phyloP scores from a whole-genome alignment of 2,113 vertebrate species.

The Pogona vitticeps region DNA sequence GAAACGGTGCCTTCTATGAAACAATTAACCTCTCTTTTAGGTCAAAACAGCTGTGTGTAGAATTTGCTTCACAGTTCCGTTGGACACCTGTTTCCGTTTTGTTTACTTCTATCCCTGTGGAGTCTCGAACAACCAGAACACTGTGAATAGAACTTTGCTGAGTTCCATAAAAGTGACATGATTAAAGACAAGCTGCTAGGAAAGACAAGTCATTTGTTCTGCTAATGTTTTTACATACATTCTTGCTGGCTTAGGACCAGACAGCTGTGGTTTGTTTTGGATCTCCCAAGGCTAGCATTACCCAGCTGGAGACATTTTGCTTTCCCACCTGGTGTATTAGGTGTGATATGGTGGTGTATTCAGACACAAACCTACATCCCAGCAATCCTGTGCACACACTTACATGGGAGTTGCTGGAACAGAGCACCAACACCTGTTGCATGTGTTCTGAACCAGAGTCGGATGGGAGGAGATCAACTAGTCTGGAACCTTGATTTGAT shows the following conservation, averaged over 20 bases:
- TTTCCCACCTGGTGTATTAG: no score
- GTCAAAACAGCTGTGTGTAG: background rate
- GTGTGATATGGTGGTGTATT: no score
- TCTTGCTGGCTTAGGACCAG: slow-evolving; percentile 16
- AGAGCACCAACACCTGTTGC: no score
- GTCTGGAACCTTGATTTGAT: no score
- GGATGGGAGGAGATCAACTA: no score
- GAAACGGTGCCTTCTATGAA: background rate
- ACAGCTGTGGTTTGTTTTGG: background rate
- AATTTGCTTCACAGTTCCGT: slow-evolving; percentile 3
- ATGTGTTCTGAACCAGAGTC: no score
- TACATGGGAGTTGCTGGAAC: no score
- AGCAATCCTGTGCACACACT: no score
- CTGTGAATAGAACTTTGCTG: background rate
- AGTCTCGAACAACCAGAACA: background rate
- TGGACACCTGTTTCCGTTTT: slow-evolving; percentile 21
- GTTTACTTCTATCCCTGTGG: background rate
- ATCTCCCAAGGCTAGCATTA: background rate
- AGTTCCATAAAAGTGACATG: slow-evolving; percentile 6
- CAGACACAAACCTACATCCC: no score
- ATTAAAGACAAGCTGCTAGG: slow-evolving; percentile 5
- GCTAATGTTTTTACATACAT: slow-evolving; percentile 1
- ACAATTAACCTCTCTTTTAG: slow-evolving; percentile 3
- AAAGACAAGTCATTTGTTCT: slow-evolving; percentile 25
- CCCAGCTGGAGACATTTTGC: background rate